Base-by-base conservation (phyloP, 2,888 invertebrate genomes). In the Melipona bicolor region DNA sequence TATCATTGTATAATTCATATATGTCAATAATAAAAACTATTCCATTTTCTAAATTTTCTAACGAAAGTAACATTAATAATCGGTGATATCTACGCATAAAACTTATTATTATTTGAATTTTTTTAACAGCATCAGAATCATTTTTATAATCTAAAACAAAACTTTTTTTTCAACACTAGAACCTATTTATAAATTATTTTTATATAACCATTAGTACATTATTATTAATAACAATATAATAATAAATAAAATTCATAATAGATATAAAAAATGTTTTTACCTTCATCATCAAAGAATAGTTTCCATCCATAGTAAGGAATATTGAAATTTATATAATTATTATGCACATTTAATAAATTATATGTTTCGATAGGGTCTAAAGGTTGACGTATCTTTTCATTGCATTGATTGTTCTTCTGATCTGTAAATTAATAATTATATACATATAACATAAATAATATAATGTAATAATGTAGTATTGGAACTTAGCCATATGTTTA, bases 201-300 rank as follows among this genome's bases (percentile, higher is more conserved):
- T 52, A 65, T 77, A 65, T n/a, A 49, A 27, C 61, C 5, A 49
- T 36, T 36, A 43, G 11, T 43, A 11, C 43, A 43, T 43, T 11
- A 6, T 36, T 36, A 43, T 43, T 43, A 43, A 43, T 43, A 43
- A 43, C 11, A 43, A 43, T 1, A 27, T 52, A 52, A 17, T 52
- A 52, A 52, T 52, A 52, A 52, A 15, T 17, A 52, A 52, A 54
- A n/a, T 56, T 56, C 11, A 64, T 64, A 62, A 62, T 4, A 64
- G 21, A 32, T 27, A 27, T 61, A 61, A 56, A 19, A 54, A 56
- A 67, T 71, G 24, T 62, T 62, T 77, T 52, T 94, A 96, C 97
- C 96, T 95, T 97, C 96, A 77, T 96, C 95, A 59, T 97, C 96
- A 93, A 98, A 97, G 95, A 98, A 98, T 15, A 97, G 94, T 87